A percentile compares a stretch with the other conserved stretches of the same genome.
phyloP scores from a whole-genome alignment of 2,888 invertebrate species.

The Imbricaverruca yamaguchii region DNA sequence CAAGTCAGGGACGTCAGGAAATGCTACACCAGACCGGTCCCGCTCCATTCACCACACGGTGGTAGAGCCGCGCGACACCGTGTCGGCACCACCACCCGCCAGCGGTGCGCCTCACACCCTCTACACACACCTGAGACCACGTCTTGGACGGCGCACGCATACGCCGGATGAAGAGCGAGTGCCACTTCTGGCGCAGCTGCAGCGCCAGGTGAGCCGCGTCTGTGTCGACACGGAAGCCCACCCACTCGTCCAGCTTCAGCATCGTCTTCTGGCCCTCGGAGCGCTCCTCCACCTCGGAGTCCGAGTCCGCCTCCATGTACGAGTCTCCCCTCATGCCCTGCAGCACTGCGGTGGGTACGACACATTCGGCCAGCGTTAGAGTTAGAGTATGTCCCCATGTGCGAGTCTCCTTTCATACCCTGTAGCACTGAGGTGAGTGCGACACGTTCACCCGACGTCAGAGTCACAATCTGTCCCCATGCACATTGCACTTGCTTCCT shows the following conservation, averaged over 20 bases:
- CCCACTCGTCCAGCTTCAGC: slow-evolving; percentile 65
- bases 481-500: too few relatives aligned
- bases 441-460: too few relatives aligned
- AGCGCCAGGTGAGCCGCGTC: slow-evolving; percentile 58
- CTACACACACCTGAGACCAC: slow-evolving; percentile 40
- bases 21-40: too few relatives aligned
- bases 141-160: slow-evolving; percentile 45
- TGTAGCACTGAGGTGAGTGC: too few relatives aligned
- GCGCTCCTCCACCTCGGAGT: slow-evolving; percentile 36
- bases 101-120: too few relatives aligned
- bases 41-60: too few relatives aligned
- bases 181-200: slow-evolving; percentile 63
- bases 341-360: background rate
- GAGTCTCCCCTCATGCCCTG: slow-evolving; percentile 3
- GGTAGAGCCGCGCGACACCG: too few relatives aligned
- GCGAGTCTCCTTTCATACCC: too few relatives aligned
- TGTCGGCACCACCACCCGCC: too few relatives aligned
- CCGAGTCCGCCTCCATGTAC: slow-evolving; percentile 35
- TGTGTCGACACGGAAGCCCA: slow-evolving; percentile 59
- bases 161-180: slow-evolving; percentile 56
- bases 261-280: slow-evolving; percentile 46
- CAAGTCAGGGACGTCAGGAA: too few relatives aligned
- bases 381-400: too few relatives aligned
- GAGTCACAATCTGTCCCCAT: too few relatives aligned
- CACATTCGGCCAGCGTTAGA: background rate